A percentile compares a stretch with the other conserved stretches of the same genome.
Evolutionary conservation across 1,140 invertebrate species (phyloP).

Genomic region (Chymomyza costata): DNA sequence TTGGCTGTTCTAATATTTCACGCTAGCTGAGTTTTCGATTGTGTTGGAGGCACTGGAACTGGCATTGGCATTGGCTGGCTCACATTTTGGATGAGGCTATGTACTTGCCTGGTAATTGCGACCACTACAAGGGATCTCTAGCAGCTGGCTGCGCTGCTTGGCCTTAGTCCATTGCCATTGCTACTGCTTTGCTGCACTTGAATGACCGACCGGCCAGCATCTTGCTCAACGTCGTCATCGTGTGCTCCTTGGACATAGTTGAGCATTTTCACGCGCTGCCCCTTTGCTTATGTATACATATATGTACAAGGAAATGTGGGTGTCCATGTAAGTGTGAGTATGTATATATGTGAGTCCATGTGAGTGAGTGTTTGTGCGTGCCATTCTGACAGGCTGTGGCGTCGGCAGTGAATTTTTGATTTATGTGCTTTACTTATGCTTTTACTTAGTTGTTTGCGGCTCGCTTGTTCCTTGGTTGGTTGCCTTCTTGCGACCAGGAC

Average conservation of each 20-base stretch:
- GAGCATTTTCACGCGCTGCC: slow-evolving; percentile 38
- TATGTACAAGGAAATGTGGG: too few relatives aligned
- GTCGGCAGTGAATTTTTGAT: slow-evolving; percentile 70
- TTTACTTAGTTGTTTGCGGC: slow-evolving; percentile 63
- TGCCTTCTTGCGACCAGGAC: too few relatives aligned
- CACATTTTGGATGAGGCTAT: slow-evolving; percentile 10
- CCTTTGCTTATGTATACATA: too few relatives aligned
- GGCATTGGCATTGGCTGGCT: slow-evolving; percentile 17
- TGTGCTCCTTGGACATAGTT: slow-evolving; percentile 48
- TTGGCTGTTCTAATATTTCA: slow-evolving; percentile 65
- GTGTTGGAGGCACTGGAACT: slow-evolving; percentile 36
- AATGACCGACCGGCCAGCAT: too few relatives aligned
- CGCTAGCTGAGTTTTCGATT: slow-evolving; percentile 65
- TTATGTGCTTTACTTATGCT: slow-evolving; percentile 73
- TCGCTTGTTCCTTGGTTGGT: too few relatives aligned
- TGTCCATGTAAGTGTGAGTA: too few relatives aligned
- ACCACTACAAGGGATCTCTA: slow-evolving; percentile 4
- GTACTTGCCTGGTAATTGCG: slow-evolving; percentile 66
- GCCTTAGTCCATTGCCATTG: too few relatives aligned
- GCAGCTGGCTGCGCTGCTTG: too few relatives aligned
- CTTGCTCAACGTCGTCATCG: too few relatives aligned
- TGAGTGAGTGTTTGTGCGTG: slow-evolving; percentile 70
- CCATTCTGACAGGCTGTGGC: slow-evolving; percentile 60
- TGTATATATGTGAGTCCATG: too few relatives aligned
- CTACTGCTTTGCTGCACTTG: too few relatives aligned